Evolutionary conservation across 2,797 vertebrate genomes (phyloP), one percentile per base, ranked within the genome.

Genomic region (Echiichthys vipera): DNA sequence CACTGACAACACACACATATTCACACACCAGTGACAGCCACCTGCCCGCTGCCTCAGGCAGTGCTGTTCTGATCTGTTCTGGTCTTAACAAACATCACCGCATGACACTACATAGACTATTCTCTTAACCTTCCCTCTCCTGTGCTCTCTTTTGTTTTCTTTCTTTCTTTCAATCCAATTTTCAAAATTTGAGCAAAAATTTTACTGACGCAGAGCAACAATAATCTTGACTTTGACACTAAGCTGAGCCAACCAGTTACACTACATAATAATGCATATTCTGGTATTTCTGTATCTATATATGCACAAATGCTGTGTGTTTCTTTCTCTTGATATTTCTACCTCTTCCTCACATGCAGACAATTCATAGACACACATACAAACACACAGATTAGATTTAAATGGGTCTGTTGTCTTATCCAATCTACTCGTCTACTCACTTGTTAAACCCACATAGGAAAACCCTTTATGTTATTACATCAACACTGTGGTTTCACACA

Each of bases 401-500:
- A 96, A 96, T 93, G 93, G 93, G 89, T 93, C 89, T 94, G 95
- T 96, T 97, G 96, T 97, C 95, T 95, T 93, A 95, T 93, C 91
- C 92, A 95, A 95, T 97, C 94, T 93, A 91, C 88, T 91, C 89
- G 89, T 92, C 95, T 95, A 97, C n/a, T 97, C 96, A 95, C 93
- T 97, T 95, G 94, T 90, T 14, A 87, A 91, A 93, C 85, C 91
- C 94, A 93, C 95, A 96, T 94, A 96, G 96, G 95, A 94, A 94
- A 94, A 91, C 88, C 72, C 92, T 94, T 94, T 92, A 95, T 96
- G 95, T 97, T 97, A 96, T 97, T 96, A 95, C 95, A 96, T 96
- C 93, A 96, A 96, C 95, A 96, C 94, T 95, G 90, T 86, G 89
- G 57, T 71, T 63, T 69, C 77, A 77, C 62, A 74, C 59, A 74